Conservation (phyloP, 2,113 vertebrate species). For the Paralichthys olivaceus region DNA sequence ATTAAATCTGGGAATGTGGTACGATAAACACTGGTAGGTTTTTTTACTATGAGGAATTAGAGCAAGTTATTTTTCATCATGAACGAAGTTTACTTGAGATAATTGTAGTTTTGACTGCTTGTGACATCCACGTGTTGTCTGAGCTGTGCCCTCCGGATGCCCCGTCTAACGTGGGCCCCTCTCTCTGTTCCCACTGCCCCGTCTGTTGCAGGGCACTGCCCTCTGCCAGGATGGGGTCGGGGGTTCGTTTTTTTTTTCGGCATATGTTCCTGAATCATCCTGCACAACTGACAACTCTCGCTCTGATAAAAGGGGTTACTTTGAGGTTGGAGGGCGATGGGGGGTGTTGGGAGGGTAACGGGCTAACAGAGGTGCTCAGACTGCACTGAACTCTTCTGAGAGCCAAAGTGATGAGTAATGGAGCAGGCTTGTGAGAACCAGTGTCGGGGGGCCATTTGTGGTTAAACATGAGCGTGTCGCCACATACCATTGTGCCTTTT, state of each 20-base stretch:
- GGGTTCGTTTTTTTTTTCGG: constrained; percentile 12
- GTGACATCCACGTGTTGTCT: background rate
- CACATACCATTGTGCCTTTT: constrained; percentile 81
- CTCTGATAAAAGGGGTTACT: constrained; percentile 52
- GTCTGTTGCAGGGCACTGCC: background rate
- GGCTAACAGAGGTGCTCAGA: constrained; percentile 58
- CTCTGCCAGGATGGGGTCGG: constrained; percentile 1
- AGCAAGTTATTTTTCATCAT: constrained; percentile 10
- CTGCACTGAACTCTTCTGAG: constrained; percentile 65
- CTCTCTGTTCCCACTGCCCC: constrained; percentile 3
- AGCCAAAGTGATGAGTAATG: constrained; percentile 79
- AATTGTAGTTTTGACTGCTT: background rate
- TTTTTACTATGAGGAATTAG: constrained; percentile 28
- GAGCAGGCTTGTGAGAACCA: constrained; percentile 84
- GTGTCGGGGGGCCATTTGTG: constrained; percentile 75
- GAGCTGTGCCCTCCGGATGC: constrained; percentile 5
- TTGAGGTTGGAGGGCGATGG: constrained; percentile 42
- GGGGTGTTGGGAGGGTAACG: background rate
- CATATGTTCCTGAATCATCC: constrained; percentile 59
- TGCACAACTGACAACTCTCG: constrained; percentile 18
- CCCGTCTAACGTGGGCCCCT: background rate
- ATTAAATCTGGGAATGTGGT: too few relatives aligned
- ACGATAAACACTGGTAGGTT: too few relatives aligned
- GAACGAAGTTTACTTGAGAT: constrained; percentile 7
- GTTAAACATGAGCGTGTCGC: constrained; percentile 78